Evolutionary conservation across 2,888 invertebrate genomes (phyloP), one percentile per base, ranked within the genome.

Genomic region (Oxyteleia sp.): DNA sequence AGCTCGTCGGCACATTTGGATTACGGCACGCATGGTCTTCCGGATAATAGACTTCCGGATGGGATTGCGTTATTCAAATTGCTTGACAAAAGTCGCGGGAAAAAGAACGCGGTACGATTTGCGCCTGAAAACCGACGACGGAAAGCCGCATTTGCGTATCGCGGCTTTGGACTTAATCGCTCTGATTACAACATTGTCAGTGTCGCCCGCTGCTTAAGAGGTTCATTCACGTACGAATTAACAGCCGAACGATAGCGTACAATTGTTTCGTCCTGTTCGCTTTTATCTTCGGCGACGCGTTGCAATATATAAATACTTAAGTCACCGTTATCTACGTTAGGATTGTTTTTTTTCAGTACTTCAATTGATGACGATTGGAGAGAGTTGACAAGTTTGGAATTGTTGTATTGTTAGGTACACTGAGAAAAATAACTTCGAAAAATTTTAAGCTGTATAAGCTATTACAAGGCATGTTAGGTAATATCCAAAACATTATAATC

Each of bases 21-120:
- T 74, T 61, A 74, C 61, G 15, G 59, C 26, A 23, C 63, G 61
- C 69, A 63, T 78, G 64, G 43, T 72, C 59, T 66, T 53, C 43
- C 4, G 81, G 38, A 76, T 71, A 82, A 82, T 76, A 69, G 75
- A 82, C 82, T 82, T 75, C 82, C 82, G 75, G 82, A 75, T 75
- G 18, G 82, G 51, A 71, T 74, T 64, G 76, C 51, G 76, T 69
- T 66, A 82, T 82, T 76, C 71, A 82, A 76, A 82, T 82, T 82
- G 71, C 51, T 32, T 18, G 18, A 76, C 57, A 51, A 82, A 76
- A 76, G 82, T 82, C 51, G 76, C 76, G 71, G 53, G n/a, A 32
- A 68, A 59, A 66, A 66, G 61, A 75, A 11, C 53, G 2, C 29
- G 47, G 1, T 8, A 16, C 26, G 75, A 75, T 80, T n/a, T 66